Base-by-base conservation (phyloP, 2,888 invertebrate genomes). In the Allophyes oxyacanthae region DNA sequence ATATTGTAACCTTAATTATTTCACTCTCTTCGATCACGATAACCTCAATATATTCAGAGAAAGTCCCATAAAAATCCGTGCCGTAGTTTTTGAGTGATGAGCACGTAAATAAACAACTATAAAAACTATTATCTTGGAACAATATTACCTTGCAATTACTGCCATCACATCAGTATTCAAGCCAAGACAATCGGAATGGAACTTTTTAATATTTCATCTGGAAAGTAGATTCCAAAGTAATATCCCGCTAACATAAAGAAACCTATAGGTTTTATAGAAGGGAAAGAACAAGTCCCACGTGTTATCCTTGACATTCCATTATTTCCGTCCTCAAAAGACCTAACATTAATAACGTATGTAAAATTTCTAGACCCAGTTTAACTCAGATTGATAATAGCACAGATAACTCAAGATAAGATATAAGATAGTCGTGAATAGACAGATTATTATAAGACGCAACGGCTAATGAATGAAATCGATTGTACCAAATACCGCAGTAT, bases 21-120 rank as follows among this genome's bases (percentile, higher is more conserved):
- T 57, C 43, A 48, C 49, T 75, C 54, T 59, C 41, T 52, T 64
- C 45, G 26, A 68, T 75, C 69, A 64, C 45, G 56, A 63, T 63
- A 67, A 58, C 36, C 36, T 43, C 50, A 43, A 55, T 58, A 48
- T 59, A 40, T 58, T 61, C 15, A 61, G 72, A 57, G 76, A 73
- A 73, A 73, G 72, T 68, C 41, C 54, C 61, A 72, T 75, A 53
- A 75, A 57, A 59, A 38, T 44, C 7, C 43, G 46, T 40, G 49
- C 45, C 53, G 51, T 53, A 41, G 41, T 60, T 45, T 49, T 51
- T 50, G 20, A 52, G 26, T 28, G 49, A 72, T 63, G 64, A 48
- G 56, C 60, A 57, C 59, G 48, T 32, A 60, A 50, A 59, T 45
- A 52, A 10, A 14, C 28, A 44, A 40, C 13, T 28, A 43, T 36